Percentiles rank a stretch among this genome's conserved stretches.
Conservation (phyloP, 2,113 vertebrate species). For the Platysteira castanea region DNA sequence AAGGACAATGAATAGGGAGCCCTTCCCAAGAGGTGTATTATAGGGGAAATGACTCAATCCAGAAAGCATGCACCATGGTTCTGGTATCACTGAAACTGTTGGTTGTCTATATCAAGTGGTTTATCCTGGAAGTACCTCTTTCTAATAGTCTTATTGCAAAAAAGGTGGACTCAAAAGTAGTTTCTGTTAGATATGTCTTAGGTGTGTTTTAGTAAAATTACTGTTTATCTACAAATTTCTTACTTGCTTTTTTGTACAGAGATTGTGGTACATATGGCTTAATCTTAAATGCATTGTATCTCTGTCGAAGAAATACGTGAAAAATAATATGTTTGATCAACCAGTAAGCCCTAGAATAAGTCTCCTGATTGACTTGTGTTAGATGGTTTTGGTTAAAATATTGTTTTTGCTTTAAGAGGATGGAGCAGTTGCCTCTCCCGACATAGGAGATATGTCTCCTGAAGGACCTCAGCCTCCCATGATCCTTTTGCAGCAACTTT, state of each 20-base stretch:
- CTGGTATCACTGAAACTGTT: background rate
- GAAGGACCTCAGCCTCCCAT: constrained; percentile 94
- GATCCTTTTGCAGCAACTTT: constrained; percentile 93
- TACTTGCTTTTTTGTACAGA: background rate
- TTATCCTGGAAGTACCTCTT: background rate
- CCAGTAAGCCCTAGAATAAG: background rate
- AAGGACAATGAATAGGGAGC: background rate
- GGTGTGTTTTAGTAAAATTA: background rate
- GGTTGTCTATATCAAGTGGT: background rate
- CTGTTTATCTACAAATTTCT: background rate
- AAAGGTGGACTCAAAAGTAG: background rate
- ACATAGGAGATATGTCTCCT: constrained; percentile 91
- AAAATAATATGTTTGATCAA: background rate
- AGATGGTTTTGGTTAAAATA: background rate
- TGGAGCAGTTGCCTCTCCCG: constrained; percentile 81
- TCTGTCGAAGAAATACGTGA: background rate
- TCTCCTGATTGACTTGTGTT: background rate
- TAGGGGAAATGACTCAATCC: background rate
- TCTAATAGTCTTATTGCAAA: background rate
- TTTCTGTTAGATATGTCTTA: background rate
- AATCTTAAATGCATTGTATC: background rate
- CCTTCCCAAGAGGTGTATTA: background rate
- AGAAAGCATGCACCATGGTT: background rate
- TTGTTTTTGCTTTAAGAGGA: constrained; percentile 81
- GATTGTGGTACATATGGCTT: background rate